Percentiles rank a stretch among this genome's conserved stretches.
Evolutionary conservation across 64 coral and sea anemone species (phyloP).

Genomic region (Actinia equina): DNA sequence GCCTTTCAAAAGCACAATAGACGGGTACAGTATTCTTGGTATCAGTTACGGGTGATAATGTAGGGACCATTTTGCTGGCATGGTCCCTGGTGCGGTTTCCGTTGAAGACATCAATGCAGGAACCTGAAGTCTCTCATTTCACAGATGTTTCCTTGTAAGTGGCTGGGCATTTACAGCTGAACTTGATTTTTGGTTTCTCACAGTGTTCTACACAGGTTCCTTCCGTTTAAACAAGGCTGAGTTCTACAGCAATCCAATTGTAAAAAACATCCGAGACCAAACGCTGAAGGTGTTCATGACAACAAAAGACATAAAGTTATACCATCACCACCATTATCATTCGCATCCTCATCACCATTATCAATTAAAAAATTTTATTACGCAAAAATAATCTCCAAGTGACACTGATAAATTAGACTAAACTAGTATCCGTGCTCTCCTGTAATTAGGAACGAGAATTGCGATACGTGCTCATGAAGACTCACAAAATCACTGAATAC

Average conservation of each 20-base stretch:
- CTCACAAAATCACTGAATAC: no score
- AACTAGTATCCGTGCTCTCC: no score
- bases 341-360: no score
- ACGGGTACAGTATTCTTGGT: background rate
- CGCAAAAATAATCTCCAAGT: no score
- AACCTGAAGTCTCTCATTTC: background rate
- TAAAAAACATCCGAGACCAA: background rate
- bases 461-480: no score
- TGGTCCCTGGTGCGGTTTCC: background rate
- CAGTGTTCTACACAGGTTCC: slow-evolving; percentile 31
- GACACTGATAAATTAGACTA: no score
- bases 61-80: background rate
- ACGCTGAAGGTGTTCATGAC: no score
- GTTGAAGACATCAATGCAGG: background rate
- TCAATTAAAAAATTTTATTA: no score
- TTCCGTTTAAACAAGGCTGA: slow-evolving; percentile 23
- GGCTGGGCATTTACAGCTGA: background rate
- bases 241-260: slow-evolving; percentile 17
- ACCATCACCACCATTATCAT: no score
- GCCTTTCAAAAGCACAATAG: background rate
- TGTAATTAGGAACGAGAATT: no score
- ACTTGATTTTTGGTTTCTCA: slow-evolving; percentile 1
- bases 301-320: no score
- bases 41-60: background rate
- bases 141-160: background rate